A percentile compares a stretch with the other conserved stretches of the same genome.
These are phyloP conservation scores for Noctua janthe DNA, from an alignment of 2,888 invertebrate species.

Conservation along the genomic window DNA sequence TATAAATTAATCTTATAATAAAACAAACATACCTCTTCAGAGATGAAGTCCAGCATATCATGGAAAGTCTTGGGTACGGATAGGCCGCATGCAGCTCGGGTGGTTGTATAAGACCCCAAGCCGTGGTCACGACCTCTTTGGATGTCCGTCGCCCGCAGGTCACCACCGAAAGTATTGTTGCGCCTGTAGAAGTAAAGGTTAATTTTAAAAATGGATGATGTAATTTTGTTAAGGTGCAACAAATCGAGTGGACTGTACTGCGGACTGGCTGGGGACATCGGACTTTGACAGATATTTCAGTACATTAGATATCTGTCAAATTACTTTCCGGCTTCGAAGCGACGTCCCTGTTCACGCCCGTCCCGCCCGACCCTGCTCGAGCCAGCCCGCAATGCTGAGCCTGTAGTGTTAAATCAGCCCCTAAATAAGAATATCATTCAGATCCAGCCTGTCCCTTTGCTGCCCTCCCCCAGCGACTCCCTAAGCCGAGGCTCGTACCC, in stretches of 20 bases:
- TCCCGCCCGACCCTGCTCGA: too few species aligned
- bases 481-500: too few species aligned
- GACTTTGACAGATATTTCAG: not conserved
- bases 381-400: too few species aligned
- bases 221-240: not conserved
- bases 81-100: slow-evolving; percentile 94
- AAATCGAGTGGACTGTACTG: not conserved
- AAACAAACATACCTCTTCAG: slow-evolving; percentile 87
- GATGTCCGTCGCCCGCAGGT: slow-evolving; percentile 95
- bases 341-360: too few species aligned
- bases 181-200: slow-evolving; percentile 83
- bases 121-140: slow-evolving; percentile 97
- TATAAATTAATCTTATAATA: not conserved
- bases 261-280: not conserved
- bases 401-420: too few species aligned
- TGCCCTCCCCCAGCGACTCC: too few species aligned
- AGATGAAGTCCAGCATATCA: slow-evolving; percentile 93
- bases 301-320: not conserved
- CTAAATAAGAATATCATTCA: too few species aligned
- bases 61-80: slow-evolving; percentile 92
- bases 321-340: not conserved
- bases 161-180: slow-evolving; percentile 93
- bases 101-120: slow-evolving; percentile 94
- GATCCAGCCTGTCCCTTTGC: too few species aligned
- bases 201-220: too few species aligned